A percentile compares a stretch with the other conserved stretches of the same genome.
These are phyloP conservation scores for Chelonia mydas DNA, from an alignment of 2,797 vertebrate genomes.

Conservation along the genomic window DNA sequence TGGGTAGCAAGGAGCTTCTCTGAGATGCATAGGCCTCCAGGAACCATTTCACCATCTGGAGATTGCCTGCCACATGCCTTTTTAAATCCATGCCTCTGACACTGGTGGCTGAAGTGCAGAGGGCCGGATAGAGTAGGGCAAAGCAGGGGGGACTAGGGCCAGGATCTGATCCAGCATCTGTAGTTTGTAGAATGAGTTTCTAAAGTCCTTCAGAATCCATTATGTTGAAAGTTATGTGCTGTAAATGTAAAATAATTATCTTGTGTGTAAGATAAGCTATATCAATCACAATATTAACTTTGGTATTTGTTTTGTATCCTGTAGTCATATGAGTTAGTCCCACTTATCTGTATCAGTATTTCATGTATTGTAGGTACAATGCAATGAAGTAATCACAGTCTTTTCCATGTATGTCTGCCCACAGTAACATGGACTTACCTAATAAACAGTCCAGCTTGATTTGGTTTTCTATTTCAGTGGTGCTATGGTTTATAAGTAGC, in stretches of 20 bases:
- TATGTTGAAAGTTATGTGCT: not conserved
- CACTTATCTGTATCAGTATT: not conserved
- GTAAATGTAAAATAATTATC: not conserved
- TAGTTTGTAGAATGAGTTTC: not conserved
- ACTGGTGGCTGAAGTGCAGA: not conserved
- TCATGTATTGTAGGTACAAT: not conserved
- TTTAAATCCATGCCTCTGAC: not conserved
- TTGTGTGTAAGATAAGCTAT: not conserved
- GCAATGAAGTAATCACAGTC: not conserved
- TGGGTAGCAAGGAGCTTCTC: not conserved
- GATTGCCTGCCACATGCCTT: not conserved
- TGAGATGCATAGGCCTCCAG: not conserved
- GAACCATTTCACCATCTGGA: not conserved
- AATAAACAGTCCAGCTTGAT: not conserved
- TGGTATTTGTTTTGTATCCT: not conserved
- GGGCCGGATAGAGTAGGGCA: not conserved
- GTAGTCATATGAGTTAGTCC: not conserved
- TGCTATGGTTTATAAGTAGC: not conserved
- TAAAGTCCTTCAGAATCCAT: not conserved
- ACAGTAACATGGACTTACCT: not conserved
- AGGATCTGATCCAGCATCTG: not conserved
- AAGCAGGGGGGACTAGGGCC: not conserved
- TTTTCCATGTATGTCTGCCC: not conserved
- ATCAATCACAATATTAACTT: not conserved
- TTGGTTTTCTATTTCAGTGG: not conserved